Evolutionary conservation across 2,888 invertebrate genomes (phyloP).

Genomic region (Artemia sinica): DNA sequence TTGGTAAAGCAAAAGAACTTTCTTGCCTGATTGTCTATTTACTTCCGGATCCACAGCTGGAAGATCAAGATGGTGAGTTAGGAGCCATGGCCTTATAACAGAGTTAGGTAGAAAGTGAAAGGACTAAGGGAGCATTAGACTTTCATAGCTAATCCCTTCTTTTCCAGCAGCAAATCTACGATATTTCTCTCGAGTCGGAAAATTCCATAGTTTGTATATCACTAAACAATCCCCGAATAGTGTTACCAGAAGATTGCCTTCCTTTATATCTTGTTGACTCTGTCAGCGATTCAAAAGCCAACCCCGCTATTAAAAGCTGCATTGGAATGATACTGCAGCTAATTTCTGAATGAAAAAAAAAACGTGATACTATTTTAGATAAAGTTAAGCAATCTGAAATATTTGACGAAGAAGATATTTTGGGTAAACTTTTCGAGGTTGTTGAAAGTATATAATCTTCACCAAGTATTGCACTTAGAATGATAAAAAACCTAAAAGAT

Average conservation of each 20-base stretch:
- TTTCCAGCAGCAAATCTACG: not conserved
- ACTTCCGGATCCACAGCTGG: too few relatives aligned
- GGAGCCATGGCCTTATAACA: constrained; percentile 3
- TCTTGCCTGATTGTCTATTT: too few relatives aligned
- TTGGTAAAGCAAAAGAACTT: too few relatives aligned
- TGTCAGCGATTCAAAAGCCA: too few relatives aligned
- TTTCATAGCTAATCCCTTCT: not conserved
- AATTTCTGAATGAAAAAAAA: constrained; percentile 3
- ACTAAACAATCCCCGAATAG: constrained; percentile 12
- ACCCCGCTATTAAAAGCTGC: constrained; percentile 3
- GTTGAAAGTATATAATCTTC: too few relatives aligned
- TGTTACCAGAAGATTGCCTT: not conserved
- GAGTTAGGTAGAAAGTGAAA: not conserved
- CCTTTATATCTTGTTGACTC: not conserved
- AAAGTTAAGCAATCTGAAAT: not conserved
- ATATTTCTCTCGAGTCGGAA: constrained; percentile 5
- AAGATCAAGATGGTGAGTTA: too few relatives aligned
- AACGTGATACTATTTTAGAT: constrained; percentile 5
- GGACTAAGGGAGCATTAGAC: constrained; percentile 3
- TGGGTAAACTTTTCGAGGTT: too few relatives aligned
- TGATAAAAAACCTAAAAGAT: too few relatives aligned
- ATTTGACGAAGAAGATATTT: too few relatives aligned
- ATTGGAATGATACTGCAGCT: constrained; percentile 9
- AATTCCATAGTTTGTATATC: not conserved
- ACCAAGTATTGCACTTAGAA: too few relatives aligned